Evolutionary conservation across 1,140 invertebrate species (phyloP).

Genomic region (Meteorus sp.): DNA sequence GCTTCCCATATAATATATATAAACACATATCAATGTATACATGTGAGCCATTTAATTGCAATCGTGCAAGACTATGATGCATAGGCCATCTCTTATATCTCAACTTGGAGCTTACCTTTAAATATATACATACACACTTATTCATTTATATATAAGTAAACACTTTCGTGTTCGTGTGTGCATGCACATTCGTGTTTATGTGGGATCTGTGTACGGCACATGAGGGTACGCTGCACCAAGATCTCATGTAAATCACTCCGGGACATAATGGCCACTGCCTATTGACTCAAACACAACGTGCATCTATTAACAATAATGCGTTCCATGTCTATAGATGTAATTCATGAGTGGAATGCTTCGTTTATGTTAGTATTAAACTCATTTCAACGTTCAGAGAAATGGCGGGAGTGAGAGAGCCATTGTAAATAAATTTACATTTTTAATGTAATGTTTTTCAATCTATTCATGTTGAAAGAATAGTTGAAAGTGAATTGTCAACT

Average conservation of each 20-base stretch:
- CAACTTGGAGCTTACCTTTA: background rate
- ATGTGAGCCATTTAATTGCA: constrained; percentile 14
- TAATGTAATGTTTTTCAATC: too few relatives aligned
- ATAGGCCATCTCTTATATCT: constrained; percentile 13
- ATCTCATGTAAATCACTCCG: constrained; percentile 51
- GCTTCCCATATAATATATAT: background rate
- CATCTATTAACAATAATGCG: constrained; percentile 30
- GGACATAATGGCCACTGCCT: constrained; percentile 45
- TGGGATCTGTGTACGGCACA: constrained; percentile 31
- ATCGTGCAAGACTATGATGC: constrained; percentile 8
- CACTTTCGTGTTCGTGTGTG: too few relatives aligned
- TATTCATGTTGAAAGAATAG: too few relatives aligned
- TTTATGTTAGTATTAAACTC: too few relatives aligned
- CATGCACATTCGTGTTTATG: background rate
- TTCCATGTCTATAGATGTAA: too few relatives aligned
- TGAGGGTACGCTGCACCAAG: constrained; percentile 40
- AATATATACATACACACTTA: background rate
- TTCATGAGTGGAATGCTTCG: background rate
- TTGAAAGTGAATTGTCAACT: too few relatives aligned
- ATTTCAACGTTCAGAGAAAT: too few relatives aligned
- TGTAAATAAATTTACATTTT: too few relatives aligned
- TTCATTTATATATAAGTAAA: constrained; percentile 1
- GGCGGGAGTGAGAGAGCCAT: too few relatives aligned
- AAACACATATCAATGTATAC: background rate
- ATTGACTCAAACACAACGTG: constrained; percentile 36